Evolutionary conservation across 2,797 vertebrate species (phyloP).

Genomic region (Sarcoramphus papa): DNA sequence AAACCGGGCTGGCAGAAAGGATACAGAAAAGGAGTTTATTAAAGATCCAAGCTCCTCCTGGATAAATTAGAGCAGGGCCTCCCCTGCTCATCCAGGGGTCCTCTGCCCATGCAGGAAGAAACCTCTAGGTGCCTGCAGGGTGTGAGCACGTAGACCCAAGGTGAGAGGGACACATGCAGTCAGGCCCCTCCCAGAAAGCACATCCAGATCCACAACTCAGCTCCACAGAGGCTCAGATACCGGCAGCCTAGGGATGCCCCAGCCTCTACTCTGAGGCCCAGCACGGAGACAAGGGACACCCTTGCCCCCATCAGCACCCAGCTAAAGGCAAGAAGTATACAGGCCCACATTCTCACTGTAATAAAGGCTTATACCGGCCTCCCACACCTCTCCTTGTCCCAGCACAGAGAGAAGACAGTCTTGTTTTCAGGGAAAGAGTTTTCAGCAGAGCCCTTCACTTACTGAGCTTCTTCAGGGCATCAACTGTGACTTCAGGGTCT

Average conservation of each 20-base stretch:
- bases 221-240: background rate
- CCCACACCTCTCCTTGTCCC: background rate
- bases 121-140: background rate
- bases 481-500: constrained; percentile 95
- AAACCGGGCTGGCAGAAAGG: constrained; percentile 82
- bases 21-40: background rate
- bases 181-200: background rate
- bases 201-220: background rate
- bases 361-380: background rate
- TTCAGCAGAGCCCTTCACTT: constrained; percentile 68
- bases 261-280: background rate
- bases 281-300: background rate
- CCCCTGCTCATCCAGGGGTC: background rate
- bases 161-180: rapidly evolving
- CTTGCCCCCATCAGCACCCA: background rate
- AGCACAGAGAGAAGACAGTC: background rate
- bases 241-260: background rate
- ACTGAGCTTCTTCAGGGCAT: constrained; percentile 95
- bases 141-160: background rate
- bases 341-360: background rate
- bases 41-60: background rate
- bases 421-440: background rate
- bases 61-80: background rate
- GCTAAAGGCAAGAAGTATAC: background rate
- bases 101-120: background rate